Percentiles rank a stretch among this genome's conserved stretches.
Evolutionary conservation across 2,888 invertebrate species (phyloP).

Genomic region (Acleris laterana): DNA sequence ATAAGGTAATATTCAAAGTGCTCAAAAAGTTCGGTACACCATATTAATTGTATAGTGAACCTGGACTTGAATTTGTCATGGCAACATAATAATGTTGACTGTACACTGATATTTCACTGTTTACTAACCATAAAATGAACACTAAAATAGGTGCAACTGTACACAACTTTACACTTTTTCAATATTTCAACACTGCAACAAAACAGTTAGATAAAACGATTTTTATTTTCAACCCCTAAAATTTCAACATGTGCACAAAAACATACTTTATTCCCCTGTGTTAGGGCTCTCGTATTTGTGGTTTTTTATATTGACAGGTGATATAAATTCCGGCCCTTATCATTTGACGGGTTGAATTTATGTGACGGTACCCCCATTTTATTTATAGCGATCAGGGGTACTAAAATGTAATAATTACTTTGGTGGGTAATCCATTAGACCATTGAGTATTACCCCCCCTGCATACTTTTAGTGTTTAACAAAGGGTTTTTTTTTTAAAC

Average conservation of each 20-base stretch:
- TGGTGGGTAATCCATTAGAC: slow-evolving; percentile 9
- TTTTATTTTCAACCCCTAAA: not conserved
- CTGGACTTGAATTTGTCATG: no score
- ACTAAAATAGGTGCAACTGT: no score
- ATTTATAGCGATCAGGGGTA: slow-evolving; percentile 10
- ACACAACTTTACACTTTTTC: not conserved
- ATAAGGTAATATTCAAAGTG: no score
- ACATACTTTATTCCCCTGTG: not conserved
- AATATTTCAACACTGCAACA: not conserved
- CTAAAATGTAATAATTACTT: slow-evolving; percentile 19
- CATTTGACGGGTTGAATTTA: slow-evolving; percentile 15
- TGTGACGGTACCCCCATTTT: slow-evolving; percentile 9
- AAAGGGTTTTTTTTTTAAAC: not conserved
- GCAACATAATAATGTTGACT: no score
- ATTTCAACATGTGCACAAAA: not conserved
- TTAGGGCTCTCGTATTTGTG: slow-evolving; percentile 3
- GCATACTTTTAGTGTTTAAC: not conserved
- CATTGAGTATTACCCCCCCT: not conserved
- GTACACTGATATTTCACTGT: no score
- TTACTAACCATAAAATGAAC: no score
- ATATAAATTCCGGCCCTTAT: slow-evolving; percentile 17
- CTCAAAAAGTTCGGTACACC: no score
- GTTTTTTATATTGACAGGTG: slow-evolving; percentile 11
- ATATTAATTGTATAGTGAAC: no score
- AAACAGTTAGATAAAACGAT: not conserved